These are phyloP conservation scores for Craterocephalus amniculus DNA, from an alignment of 2,797 vertebrate genomes.

Conservation along the genomic window DNA sequence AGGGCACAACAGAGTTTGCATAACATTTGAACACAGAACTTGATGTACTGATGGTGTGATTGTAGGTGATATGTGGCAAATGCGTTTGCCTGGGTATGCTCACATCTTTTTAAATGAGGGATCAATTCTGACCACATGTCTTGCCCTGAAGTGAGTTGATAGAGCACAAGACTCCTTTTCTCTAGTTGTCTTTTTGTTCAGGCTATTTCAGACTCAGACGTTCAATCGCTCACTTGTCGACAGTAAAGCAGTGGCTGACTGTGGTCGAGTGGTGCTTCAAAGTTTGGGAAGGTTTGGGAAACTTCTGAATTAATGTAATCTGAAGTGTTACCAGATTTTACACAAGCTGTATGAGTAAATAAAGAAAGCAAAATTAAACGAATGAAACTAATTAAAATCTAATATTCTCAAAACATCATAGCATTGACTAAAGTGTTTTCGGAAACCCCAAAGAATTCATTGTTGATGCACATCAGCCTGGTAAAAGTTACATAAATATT, in stretches of 20 bases:
- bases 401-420: too few species aligned
- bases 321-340: not conserved
- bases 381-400: not conserved
- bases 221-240: not conserved
- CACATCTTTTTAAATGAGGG: slow-evolving; percentile 39
- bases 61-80: not conserved
- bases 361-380: not conserved
- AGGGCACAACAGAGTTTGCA: slow-evolving; percentile 71
- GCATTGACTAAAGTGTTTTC: not conserved
- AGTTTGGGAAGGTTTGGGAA: not conserved
- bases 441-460: not conserved
- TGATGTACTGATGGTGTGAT: slow-evolving; percentile 52
- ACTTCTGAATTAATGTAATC: not conserved
- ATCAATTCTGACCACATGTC: slow-evolving; percentile 54
- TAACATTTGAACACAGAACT: slow-evolving; percentile 59
- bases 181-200: not conserved
- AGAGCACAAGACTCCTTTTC: not conserved
- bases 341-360: not conserved
- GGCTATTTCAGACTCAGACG: not conserved
- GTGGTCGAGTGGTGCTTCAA: too few species aligned
- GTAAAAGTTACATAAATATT: not conserved
- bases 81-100: slow-evolving; percentile 2
- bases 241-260: not conserved
- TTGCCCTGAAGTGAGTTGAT: not conserved
- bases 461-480: not conserved